Conservation (phyloP, 2,113 vertebrate species). For the Actenoides hombroni region DNA sequence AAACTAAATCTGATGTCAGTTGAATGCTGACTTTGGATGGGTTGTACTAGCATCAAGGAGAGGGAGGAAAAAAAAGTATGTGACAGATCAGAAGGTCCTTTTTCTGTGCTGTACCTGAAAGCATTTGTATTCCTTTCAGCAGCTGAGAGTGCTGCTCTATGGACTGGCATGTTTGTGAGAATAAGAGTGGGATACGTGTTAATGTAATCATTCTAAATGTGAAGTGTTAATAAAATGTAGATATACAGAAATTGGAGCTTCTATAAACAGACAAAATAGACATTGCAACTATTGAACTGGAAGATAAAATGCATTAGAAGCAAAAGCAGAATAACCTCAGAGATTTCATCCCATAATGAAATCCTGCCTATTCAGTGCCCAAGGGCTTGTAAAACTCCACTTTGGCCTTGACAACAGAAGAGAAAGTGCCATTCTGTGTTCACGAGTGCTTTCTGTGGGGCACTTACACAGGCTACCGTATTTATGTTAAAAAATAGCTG, state of each 20-base stretch:
- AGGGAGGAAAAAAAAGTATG: neutral
- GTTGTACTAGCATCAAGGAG: neutral
- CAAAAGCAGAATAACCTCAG: conserved; percentile 7
- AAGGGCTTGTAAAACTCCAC: conserved; percentile 1
- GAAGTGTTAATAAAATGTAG: conserved; percentile 56
- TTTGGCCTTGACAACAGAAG: neutral
- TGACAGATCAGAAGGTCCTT: conserved; percentile 4
- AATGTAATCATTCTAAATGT: conserved; percentile 54
- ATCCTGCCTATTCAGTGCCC: conserved; percentile 19
- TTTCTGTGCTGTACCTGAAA: conserved; percentile 17
- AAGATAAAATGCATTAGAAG: conserved; percentile 22
- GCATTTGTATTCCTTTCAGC: conserved; percentile 1
- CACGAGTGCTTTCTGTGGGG: neutral
- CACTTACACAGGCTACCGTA: neutral
- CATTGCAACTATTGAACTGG: conserved; percentile 10
- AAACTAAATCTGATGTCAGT: neutral
- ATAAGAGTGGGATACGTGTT: conserved; percentile 19
- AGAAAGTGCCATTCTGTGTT: neutral
- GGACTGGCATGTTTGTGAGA: conserved; percentile 8
- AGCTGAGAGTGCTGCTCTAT: neutral
- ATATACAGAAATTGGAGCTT: conserved; percentile 20
- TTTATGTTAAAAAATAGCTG: conserved; percentile 2
- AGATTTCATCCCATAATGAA: conserved; percentile 23
- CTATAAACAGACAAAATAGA: conserved; percentile 2
- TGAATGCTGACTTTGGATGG: neutral